Evolutionary conservation across 2,888 invertebrate genomes (phyloP).

Genomic region (Therioaphis trifolii): DNA sequence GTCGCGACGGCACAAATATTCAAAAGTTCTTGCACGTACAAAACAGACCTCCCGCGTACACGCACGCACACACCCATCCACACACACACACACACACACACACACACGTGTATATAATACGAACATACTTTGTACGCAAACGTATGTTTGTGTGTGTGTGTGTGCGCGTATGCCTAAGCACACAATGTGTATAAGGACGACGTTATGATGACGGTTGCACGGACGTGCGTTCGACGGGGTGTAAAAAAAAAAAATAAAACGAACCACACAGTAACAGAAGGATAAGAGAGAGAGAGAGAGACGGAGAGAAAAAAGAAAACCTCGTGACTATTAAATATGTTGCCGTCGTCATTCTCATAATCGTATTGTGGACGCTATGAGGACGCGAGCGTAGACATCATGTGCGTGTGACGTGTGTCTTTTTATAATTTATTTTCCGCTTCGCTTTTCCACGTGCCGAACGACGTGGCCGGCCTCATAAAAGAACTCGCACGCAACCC

Average conservation of each 20-base stretch:
- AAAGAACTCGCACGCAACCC: neutral
- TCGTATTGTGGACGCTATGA: too few relatives aligned
- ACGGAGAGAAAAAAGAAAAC: neutral
- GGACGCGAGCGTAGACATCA: neutral
- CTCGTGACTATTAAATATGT: neutral
- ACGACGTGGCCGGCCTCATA: neutral
- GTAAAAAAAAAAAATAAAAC: too few relatives aligned
- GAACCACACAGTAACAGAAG: too few relatives aligned
- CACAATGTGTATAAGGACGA: neutral
- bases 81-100: too few relatives aligned
- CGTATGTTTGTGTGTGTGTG: too few relatives aligned
- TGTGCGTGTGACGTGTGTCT: neutral
- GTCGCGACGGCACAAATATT: neutral
- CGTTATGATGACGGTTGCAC: neutral
- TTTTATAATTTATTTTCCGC: constrained; percentile 13
- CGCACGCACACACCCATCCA: too few relatives aligned
- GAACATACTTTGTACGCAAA: too few relatives aligned
- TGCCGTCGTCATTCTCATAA: neutral
- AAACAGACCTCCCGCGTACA: neutral
- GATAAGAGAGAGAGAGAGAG: neutral
- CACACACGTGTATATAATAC: too few relatives aligned
- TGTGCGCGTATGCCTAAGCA: neutral
- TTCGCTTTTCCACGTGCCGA: neutral
- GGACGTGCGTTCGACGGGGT: neutral
- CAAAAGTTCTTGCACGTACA: neutral